Base-by-base conservation (phyloP, 2,113 vertebrate species). In the Muntiacus muntjak region DNA sequence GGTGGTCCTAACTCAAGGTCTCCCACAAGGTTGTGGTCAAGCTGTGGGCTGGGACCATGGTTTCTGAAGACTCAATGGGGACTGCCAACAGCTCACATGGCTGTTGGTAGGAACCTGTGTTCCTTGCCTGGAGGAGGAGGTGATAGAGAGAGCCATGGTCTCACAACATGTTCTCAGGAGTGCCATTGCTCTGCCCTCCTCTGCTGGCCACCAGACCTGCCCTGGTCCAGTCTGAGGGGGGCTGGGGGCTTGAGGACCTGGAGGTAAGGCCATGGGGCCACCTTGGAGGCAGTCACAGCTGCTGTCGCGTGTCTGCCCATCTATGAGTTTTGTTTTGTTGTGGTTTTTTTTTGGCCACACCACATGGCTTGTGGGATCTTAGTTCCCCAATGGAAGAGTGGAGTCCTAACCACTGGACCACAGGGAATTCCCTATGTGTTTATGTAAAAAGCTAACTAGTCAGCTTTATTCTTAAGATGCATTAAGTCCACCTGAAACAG, bases 231-330 rank as follows among this genome's bases (percentile, higher is more conserved):
- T 1, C 47, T 36, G 57, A 36, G 64, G 15, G 58, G 58, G 84
- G 6, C 33, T 62, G 33, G 52, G 17, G 71, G 7, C 57, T 4
- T 4, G 26, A 10, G 23, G 9, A 5, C 86, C 47, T 2, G 87
- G 55, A 30, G 30, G 5, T 0, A 7, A 26, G 40, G 43, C 28
- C 14, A 2, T 6, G 1, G 7, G 8, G 67, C 14, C 12, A 0
- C 3, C 28, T 5, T 16, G 79, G 62, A 40, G 43, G 33, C 9
- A 19, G 55, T 45, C 71, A 54, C 3, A 1, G 54, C 54, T 40
- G 55, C 86, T 28, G 21, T 9, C 4, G 3, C 0, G 23, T 30
- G 62, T 57, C 54, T 10, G 16, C 7, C 28, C 40, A 21, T 25
- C 13, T 28, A 2, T 19, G 10, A 26, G 81, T 47, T 21, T 40